Percentiles rank a stretch among this genome's conserved stretches.
Conservation (phyloP, 2,113 vertebrate species). For the Azemiops feae region DNA sequence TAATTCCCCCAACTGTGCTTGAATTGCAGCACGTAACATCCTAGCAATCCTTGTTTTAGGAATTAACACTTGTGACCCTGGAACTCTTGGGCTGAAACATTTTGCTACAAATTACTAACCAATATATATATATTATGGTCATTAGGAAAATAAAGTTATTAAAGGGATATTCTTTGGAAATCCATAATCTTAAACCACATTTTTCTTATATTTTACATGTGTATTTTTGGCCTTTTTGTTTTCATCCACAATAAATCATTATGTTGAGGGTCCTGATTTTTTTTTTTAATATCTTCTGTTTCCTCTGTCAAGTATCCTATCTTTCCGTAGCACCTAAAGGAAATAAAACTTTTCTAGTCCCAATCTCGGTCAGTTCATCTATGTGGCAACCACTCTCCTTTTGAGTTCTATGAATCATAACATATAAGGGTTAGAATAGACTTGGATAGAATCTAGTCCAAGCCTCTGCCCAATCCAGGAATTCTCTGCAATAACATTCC, state of each 20-base stretch:
- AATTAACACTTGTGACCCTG: not conserved
- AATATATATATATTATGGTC: not conserved
- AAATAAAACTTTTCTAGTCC: not conserved
- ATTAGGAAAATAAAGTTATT: not conserved
- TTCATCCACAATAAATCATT: not conserved
- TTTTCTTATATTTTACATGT: not conserved
- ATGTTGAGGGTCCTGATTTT: too few species aligned
- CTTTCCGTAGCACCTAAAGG: not conserved
- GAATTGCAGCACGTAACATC: not conserved
- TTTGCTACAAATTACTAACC: not conserved
- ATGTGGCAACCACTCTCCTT: not conserved
- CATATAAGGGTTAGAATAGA: not conserved
- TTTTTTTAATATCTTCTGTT: not conserved
- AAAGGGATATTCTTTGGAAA: not conserved
- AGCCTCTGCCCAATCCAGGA: not conserved
- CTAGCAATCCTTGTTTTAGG: not conserved
- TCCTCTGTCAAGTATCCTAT: not conserved
- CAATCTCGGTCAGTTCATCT: not conserved
- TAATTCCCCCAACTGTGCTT: not conserved
- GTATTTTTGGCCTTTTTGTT: not conserved
- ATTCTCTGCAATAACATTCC: not conserved
- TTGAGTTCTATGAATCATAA: not conserved
- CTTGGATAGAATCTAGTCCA: not conserved
- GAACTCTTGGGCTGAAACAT: not conserved
- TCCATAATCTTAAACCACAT: not conserved